These are phyloP conservation scores for Drepana arcuata DNA, from an alignment of 1,140 invertebrate genomes.

Conservation along the genomic window DNA sequence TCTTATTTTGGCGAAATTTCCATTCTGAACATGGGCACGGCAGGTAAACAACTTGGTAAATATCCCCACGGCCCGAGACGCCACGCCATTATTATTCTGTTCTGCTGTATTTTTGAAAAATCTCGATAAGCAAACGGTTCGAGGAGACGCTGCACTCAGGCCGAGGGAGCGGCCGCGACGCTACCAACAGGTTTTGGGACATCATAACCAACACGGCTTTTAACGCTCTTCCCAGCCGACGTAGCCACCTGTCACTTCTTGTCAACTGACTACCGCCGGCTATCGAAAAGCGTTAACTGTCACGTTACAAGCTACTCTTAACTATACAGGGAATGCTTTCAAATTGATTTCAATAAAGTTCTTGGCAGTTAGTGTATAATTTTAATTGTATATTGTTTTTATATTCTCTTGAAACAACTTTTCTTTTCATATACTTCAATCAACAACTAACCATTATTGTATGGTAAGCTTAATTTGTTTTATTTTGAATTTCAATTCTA, in stretches of 20 bases:
- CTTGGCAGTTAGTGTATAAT: constrained; percentile 29
- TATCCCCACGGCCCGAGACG: constrained; percentile 77
- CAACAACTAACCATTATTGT: constrained; percentile 28
- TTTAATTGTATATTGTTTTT: constrained; percentile 29
- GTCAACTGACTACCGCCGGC: too few species aligned
- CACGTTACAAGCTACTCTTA: constrained; percentile 18
- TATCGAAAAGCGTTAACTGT: constrained; percentile 30
- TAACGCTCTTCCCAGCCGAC: too few species aligned
- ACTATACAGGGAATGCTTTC: constrained; percentile 41
- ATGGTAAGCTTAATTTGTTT: constrained; percentile 38
- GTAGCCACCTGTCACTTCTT: too few species aligned
- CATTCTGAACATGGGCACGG: constrained; percentile 99
- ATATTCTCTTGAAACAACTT: constrained; percentile 18
- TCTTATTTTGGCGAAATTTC: constrained; percentile 99
- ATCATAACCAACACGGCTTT: constrained; percentile 37
- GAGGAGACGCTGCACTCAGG: constrained; percentile 71
- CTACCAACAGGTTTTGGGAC: constrained; percentile 65
- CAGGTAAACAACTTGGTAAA: constrained; percentile 97
- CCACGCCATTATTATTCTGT: constrained; percentile 67
- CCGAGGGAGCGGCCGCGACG: constrained; percentile 64
- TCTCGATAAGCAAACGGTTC: constrained; percentile 58
- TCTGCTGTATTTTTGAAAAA: constrained; percentile 44
- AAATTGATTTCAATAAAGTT: constrained; percentile 33
- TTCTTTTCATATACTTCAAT: constrained; percentile 31
- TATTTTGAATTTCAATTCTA: constrained; percentile 26